Conservation (phyloP, 1,140 invertebrate genomes). For the Lucilia sericata region DNA sequence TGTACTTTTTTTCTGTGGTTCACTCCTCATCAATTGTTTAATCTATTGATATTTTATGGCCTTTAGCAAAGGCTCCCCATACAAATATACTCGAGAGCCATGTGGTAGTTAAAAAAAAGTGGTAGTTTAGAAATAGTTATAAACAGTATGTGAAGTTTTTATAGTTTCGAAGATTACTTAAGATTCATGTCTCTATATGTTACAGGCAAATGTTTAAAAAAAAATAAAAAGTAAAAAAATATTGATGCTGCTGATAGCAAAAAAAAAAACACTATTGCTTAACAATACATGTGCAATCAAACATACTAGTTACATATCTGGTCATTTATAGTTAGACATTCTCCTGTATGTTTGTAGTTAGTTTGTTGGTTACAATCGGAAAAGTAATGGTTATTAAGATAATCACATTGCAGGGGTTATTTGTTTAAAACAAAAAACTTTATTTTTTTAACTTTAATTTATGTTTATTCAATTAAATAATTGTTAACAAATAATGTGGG, state of each 20-base stretch:
- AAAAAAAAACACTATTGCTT: background rate
- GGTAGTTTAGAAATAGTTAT: too few relatives aligned
- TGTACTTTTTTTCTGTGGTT: background rate
- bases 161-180: background rate
- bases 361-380: background rate
- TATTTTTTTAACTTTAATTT: background rate
- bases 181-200: background rate
- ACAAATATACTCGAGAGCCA: background rate
- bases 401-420: constrained; percentile 14
- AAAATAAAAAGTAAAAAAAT: background rate
- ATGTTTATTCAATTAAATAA: background rate
- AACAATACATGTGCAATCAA: background rate
- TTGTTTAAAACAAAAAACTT: background rate
- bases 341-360: background rate
- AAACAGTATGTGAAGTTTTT: background rate
- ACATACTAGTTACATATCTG: background rate
- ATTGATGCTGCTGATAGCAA: background rate
- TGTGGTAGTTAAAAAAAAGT: background rate
- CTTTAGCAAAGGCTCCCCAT: background rate
- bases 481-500: background rate
- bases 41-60: constrained; percentile 16
- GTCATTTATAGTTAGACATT: background rate
- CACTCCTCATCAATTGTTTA: constrained; percentile 14
- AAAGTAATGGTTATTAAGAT: constrained; percentile 14
- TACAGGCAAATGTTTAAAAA: background rate